phyloP scores from a whole-genome alignment of 2,797 vertebrate species.

The Masticophis lateralis region DNA sequence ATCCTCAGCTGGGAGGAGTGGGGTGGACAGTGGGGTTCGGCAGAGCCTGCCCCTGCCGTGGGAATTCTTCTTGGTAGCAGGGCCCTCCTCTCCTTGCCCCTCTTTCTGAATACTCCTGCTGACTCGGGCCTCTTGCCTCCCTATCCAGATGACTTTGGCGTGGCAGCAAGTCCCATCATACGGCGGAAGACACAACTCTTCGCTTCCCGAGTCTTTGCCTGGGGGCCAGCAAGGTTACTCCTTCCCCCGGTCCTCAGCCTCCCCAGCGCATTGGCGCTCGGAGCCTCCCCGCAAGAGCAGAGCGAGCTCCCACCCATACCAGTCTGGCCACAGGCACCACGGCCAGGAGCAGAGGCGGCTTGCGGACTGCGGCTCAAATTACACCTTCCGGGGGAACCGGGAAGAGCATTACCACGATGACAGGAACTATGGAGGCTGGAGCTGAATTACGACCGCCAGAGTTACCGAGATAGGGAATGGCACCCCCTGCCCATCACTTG shows the following conservation, averaged over 20 bases:
- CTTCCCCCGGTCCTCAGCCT: slow-evolving; percentile 29
- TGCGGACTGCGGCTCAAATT: slow-evolving; percentile 57
- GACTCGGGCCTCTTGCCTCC: background rate
- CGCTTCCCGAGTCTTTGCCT: slow-evolving; percentile 42
- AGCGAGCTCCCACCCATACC: slow-evolving; percentile 69
- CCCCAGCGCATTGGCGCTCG: slow-evolving; percentile 38
- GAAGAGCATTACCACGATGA: slow-evolving; percentile 77
- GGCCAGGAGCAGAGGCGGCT: slow-evolving; percentile 73
- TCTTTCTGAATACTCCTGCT: fast-evolving
- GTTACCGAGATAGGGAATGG: slow-evolving; percentile 76
- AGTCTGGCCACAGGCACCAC: slow-evolving; percentile 45
- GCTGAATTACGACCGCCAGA: slow-evolving; percentile 70
- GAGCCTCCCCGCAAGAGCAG: slow-evolving; percentile 69
- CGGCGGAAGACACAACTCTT: slow-evolving; percentile 50
- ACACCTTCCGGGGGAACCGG: slow-evolving; percentile 69
- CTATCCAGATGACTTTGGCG: slow-evolving; percentile 75
- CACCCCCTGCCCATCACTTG: slow-evolving; percentile 70
- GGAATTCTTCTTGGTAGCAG: background rate
- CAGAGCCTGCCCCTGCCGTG: background rate
- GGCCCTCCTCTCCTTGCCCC: background rate
- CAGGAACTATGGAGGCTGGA: slow-evolving; percentile 69
- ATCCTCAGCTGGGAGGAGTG: background rate
- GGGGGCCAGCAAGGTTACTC: slow-evolving; percentile 45
- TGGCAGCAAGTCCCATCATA: slow-evolving; percentile 69
- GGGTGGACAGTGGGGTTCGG: background rate